Evolutionary conservation across 2,888 invertebrate species (phyloP), one percentile per base, ranked within the genome.

Genomic region (Heliconius cydno): DNA sequence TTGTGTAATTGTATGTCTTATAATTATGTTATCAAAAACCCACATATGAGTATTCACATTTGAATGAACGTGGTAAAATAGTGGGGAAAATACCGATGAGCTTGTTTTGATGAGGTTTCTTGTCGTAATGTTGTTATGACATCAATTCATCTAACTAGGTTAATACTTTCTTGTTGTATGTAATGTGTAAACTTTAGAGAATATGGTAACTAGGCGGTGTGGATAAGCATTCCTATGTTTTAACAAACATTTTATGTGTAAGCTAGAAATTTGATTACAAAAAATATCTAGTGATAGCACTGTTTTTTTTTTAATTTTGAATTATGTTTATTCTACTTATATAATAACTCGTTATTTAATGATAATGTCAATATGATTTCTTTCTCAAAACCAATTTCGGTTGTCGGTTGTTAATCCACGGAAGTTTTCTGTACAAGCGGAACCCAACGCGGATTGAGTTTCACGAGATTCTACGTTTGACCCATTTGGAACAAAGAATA

Each of bases 121-220:
- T 72, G 81, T 81, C 77, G 79, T 81, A 79, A 81, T 75, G 66
- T 77, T 81, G 79, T 77, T 81, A 75, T 79, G 79, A 81, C 75
- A 79, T 75, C 74, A 75, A 70, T 79, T 71, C 46, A 67, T 76
- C 46, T 60, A 79, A 79, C 77, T 70, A 79, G 79, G 79, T 79
- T 79, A 81, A 79, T 75, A 71, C 22, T 76, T 75, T 41, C 66
- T 66, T 52, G 41, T 68, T 52, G 34, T 75, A 78, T 25, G 74
- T 63, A 63, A n/a, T n/a, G 41, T 70, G 68, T 52, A 52, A 41
- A 46, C 25, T 30, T 72, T 78, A 60, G 19, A 57, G 38, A 65
- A 60, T 73, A 60, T 60, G 13, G 4, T 15, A n/a, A 70, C 7
- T 9, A n/a, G 25, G 12, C 15, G 15, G 57, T 30, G 22, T 30